Conservation (phyloP, 2,888 invertebrate species). For the Lacanobia wlatinum region DNA sequence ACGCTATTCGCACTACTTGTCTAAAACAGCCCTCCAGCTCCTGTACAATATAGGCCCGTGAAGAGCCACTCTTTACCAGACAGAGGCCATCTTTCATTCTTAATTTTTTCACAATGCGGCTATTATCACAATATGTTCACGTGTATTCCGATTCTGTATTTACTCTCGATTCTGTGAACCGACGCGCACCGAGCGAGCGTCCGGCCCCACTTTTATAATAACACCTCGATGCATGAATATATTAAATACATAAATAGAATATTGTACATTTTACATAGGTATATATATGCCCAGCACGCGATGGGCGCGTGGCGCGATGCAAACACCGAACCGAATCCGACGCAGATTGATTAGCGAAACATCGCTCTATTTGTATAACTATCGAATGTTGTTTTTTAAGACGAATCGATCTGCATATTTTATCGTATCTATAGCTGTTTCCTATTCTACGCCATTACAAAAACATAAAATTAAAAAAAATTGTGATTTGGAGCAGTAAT, state of each 20-base stretch:
- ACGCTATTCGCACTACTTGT: no score
- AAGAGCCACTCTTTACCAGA: no score
- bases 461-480: background rate
- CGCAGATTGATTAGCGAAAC: slow-evolving; percentile 20
- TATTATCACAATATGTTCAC: slow-evolving; percentile 23
- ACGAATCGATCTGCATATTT: slow-evolving; percentile 1
- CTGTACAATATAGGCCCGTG: no score
- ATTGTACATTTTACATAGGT: background rate
- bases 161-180: slow-evolving; percentile 64
- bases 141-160: slow-evolving; percentile 40
- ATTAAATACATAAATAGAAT: slow-evolving; percentile 38
- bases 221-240: slow-evolving; percentile 42
- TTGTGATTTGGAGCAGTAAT: background rate
- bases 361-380: slow-evolving; percentile 15
- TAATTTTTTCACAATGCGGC: background rate
- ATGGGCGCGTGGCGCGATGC: slow-evolving; percentile 22
- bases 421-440: background rate
- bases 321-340: slow-evolving; percentile 27
- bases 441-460: background rate
- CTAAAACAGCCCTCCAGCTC: no score
- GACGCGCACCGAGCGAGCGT: slow-evolving; percentile 58
- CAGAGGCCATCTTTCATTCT: background rate
- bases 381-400: background rate
- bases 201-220: slow-evolving; percentile 61
- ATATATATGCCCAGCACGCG: slow-evolving; percentile 28